These are phyloP conservation scores for Mizuhopecten yessoensis DNA, from an alignment of 1,140 invertebrate species.

Conservation along the genomic window DNA sequence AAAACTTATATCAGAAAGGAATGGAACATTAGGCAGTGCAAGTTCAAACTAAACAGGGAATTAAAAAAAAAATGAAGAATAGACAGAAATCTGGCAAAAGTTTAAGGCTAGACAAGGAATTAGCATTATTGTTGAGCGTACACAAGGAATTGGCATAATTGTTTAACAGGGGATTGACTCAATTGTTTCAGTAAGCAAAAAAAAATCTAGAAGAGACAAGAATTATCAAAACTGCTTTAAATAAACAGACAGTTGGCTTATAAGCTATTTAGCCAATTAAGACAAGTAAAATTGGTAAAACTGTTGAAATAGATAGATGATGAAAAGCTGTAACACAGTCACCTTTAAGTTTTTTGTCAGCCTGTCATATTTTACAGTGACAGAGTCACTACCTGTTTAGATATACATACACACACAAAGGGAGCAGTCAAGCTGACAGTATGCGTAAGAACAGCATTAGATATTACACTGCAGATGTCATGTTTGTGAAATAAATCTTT, in stretches of 20 bases:
- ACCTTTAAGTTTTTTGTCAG: background rate
- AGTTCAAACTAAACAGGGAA: background rate
- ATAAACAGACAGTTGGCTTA: too few relatives aligned
- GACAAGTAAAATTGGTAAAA: too few relatives aligned
- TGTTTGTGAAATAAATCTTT: background rate
- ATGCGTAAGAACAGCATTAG: background rate
- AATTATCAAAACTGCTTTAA: too few relatives aligned
- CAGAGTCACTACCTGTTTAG: background rate
- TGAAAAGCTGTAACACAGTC: too few relatives aligned
- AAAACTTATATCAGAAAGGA: background rate
- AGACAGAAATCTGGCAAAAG: background rate
- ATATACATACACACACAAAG: background rate
- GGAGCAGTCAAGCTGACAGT: background rate
- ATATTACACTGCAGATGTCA: background rate
- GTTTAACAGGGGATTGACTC: too few relatives aligned
- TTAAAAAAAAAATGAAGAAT: background rate
- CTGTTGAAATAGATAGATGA: too few relatives aligned
- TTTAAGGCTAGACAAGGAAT: background rate
- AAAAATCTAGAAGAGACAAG: too few relatives aligned
- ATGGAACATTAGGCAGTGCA: background rate
- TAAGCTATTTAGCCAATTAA: too few relatives aligned
- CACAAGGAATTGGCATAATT: too few relatives aligned
- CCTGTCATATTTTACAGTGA: constrained; percentile 18
- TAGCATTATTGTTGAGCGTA: background rate
- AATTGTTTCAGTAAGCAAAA: too few relatives aligned